Evolutionary conservation across 1,140 invertebrate species (phyloP), one percentile per base, ranked within the genome.

Genomic region (Polyergus mexicanus): DNA sequence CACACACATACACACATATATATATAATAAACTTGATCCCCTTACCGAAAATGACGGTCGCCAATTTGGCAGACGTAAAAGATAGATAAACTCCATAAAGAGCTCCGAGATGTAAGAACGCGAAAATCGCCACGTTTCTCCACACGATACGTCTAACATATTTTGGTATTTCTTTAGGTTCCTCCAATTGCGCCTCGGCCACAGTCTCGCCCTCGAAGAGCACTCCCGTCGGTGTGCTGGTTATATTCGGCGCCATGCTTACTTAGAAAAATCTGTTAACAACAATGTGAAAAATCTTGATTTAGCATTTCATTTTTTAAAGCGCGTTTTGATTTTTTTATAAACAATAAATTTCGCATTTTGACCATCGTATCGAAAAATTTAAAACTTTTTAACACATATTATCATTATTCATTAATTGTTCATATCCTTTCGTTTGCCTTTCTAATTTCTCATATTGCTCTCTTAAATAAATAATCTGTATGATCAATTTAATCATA

Each of bases 121-220:
- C 92, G 93, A 99, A 99, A 0, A 98, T 94, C 7, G 97, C 95
- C 11, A 99, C 98, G 94, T 99, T 99, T 90, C 97, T 96, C 99
- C 99, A 99, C 0, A 99, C 98, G 38, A 99, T 97, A 90, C 97
- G 91, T 8, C 95, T 91, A 60, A 84, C 76, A 86, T 92, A 95
- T 92, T 88, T 96, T 94, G 51, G 94, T 93, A 81, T 95, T 92
- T 75, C 95, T 94, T 62, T 96, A 92, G 60, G 90, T 87, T 68
- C 91, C 91, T 95, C 93, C 87, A 92, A 3, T 90, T 92, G n/a
- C 77, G 69, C 16, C 7, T 93, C 47, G 63, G 96, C 93, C 65
- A 95, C 90, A 4, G 95, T 96, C 88, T 97, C 97, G 38, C 94
- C 95, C 91, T 97, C 97, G 87, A 96, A 97, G 10, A 97, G 92